Evolutionary conservation across 37 sponge, comb jelly and placozoan species (phyloP).

Genomic region (Spongilla lacustris): DNA sequence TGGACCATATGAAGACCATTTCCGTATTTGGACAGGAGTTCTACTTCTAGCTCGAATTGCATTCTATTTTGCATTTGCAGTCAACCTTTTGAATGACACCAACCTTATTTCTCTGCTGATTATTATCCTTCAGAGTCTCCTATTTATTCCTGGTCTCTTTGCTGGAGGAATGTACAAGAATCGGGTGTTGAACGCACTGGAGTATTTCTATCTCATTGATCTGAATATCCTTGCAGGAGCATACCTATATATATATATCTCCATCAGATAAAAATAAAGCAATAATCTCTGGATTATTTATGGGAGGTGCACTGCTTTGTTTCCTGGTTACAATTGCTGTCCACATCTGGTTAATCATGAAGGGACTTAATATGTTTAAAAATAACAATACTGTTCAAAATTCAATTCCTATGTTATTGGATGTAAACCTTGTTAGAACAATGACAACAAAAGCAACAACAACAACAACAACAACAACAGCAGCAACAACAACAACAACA

Average conservation of each 20-base stretch:
- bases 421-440: neutral
- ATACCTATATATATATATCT: neutral
- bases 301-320: neutral
- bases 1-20: conserved; percentile 33
- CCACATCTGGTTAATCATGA: neutral
- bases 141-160: neutral
- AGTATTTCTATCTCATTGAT: conserved; percentile 18
- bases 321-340: neutral
- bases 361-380: neutral
- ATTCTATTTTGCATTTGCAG: conserved; percentile 6
- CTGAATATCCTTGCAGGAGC: conserved; percentile 10
- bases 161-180: conserved; percentile 29
- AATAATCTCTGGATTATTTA: neutral
- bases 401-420: neutral
- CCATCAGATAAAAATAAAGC: neutral
- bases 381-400: neutral
- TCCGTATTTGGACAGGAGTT: conserved; percentile 39
- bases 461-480: no score
- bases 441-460: neutral
- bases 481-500: no score
- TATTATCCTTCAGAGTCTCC: neutral
- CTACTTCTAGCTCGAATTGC: conserved; percentile 23
- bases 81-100: neutral
- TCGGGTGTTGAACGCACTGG: neutral
- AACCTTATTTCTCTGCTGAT: neutral